phyloP scores from a whole-genome alignment of 2,888 invertebrate genomes.

The Hirudinaria manillensis region DNA sequence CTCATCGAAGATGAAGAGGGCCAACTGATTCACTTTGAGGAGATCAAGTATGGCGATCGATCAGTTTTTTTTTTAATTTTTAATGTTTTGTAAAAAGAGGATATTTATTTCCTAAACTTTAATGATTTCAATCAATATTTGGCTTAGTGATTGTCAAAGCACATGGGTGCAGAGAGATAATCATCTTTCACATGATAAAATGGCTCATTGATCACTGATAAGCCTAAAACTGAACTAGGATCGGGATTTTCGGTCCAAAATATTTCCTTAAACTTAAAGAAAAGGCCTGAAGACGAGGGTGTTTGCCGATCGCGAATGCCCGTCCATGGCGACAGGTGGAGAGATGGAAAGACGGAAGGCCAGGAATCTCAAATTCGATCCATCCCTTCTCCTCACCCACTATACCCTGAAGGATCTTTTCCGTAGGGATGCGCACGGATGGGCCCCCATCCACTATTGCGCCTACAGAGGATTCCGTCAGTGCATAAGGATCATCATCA shows the following conservation, averaged over 20 bases:
- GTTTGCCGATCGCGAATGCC: constrained; percentile 4
- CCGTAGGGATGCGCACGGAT: constrained; percentile 16
- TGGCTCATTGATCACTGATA: too few relatives aligned
- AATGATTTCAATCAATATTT: too few relatives aligned
- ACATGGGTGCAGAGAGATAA: too few relatives aligned
- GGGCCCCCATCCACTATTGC: constrained; percentile 30
- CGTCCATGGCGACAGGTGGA: background rate
- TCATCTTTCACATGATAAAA: too few relatives aligned
- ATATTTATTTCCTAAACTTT: too few relatives aligned
- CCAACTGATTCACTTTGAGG: constrained; percentile 15
- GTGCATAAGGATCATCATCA: constrained; percentile 20
- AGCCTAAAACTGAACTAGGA: too few relatives aligned
- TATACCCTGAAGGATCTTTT: constrained; percentile 23
- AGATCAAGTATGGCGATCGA: constrained; percentile 11
- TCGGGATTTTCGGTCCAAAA: background rate
- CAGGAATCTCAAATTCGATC: constrained; percentile 12
- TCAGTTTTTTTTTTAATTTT: too few relatives aligned
- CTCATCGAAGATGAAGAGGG: background rate
- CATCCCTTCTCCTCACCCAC: constrained; percentile 24
- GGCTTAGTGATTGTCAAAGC: too few relatives aligned
- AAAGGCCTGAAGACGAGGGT: constrained; percentile 16
- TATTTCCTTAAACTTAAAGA: background rate
- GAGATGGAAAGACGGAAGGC: constrained; percentile 16
- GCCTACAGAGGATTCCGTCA: constrained; percentile 23
- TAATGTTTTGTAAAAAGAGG: too few relatives aligned